Conservation (phyloP, 2,888 invertebrate species). For the Polydrusus pterygomalis region DNA sequence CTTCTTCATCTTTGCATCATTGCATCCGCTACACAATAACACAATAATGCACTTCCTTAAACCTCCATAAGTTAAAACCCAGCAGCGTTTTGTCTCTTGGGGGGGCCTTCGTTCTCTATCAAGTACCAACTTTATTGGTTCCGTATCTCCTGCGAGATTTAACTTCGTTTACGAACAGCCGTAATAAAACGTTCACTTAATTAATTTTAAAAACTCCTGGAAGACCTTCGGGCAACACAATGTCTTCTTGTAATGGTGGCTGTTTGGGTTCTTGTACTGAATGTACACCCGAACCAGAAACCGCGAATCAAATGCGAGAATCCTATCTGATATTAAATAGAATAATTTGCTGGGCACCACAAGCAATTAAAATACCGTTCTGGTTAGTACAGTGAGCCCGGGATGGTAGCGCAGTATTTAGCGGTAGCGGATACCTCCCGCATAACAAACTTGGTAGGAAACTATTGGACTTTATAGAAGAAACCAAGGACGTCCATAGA, state of each 20-base stretch:
- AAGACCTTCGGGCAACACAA: constrained; percentile 17
- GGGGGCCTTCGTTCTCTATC: constrained; percentile 19
- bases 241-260: background rate
- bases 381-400: background rate
- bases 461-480: too few relatives aligned
- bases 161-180: constrained; percentile 2
- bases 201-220: constrained; percentile 27
- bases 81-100: constrained; percentile 4
- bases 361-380: background rate
- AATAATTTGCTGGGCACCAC: constrained; percentile 8
- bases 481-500: too few relatives aligned
- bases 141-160: constrained; percentile 11
- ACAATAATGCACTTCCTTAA: constrained; percentile 9
- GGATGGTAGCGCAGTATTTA: too few relatives aligned
- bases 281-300: constrained; percentile 2
- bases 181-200: constrained; percentile 22
- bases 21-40: background rate
- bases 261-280: constrained; percentile 2
- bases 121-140: constrained; percentile 28
- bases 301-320: background rate
- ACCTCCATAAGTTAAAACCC: constrained; percentile 1
- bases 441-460: too few relatives aligned
- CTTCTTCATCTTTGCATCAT: too few relatives aligned
- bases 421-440: too few relatives aligned
- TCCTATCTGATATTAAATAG: constrained; percentile 13